These are phyloP conservation scores for Cryptosula pallasiana DNA, from an alignment of 2,888 invertebrate genomes.

Conservation along the genomic window DNA sequence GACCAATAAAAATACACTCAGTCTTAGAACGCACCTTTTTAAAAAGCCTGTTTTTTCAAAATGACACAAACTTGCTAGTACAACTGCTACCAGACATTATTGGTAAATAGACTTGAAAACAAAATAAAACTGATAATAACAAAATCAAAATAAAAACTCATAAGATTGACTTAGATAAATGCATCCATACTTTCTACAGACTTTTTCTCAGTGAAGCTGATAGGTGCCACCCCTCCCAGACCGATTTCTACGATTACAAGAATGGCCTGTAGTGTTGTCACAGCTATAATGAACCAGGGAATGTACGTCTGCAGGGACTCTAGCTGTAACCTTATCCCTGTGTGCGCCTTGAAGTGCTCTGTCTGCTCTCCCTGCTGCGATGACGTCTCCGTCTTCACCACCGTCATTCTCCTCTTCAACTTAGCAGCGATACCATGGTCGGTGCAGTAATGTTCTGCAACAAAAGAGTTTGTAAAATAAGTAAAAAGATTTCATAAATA, in stretches of 20 bases:
- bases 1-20: too few relatives aligned
- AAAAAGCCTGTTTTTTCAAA: too few relatives aligned
- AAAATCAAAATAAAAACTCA: too few relatives aligned
- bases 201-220: background rate
- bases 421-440: slow-evolving; percentile 2
- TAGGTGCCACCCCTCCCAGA: slow-evolving; percentile 18
- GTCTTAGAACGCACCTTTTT: too few relatives aligned
- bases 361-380: background rate
- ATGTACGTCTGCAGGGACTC: slow-evolving; percentile 11
- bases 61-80: too few relatives aligned
- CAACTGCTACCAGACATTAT: too few relatives aligned
- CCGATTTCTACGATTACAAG: background rate
- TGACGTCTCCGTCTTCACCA: background rate
- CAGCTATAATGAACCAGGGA: slow-evolving; percentile 18
- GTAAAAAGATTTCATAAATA: too few relatives aligned
- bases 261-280: background rate
- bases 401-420: background rate
- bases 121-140: too few relatives aligned
- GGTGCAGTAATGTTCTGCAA: slow-evolving; percentile 17
- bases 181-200: background rate
- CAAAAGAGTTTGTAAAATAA: too few relatives aligned
- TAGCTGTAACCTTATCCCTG: slow-evolving; percentile 13
- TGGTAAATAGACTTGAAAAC: too few relatives aligned
- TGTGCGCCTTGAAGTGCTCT: background rate
- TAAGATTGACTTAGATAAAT: too few relatives aligned